phyloP scores from a whole-genome alignment of 2,888 invertebrate species.

The Geophilus truncorum region DNA sequence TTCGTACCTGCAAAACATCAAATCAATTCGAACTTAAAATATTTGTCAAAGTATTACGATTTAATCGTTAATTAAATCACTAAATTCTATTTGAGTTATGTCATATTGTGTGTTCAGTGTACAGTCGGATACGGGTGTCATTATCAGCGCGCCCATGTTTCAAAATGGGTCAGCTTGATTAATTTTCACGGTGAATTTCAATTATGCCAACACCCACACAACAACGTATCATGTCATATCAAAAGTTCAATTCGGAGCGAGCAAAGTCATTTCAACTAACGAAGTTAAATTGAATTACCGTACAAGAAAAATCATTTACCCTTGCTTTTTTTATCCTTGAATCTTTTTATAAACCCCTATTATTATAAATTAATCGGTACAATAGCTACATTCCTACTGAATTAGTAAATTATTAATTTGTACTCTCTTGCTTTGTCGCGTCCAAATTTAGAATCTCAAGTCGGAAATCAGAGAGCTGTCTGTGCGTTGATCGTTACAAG shows the following conservation, averaged over 20 bases:
- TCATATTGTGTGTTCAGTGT: background rate
- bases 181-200: slow-evolving; percentile 11
- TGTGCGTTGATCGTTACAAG: background rate
- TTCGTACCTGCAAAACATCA: background rate
- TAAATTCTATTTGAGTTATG: background rate
- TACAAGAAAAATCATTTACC: background rate
- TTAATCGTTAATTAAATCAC: background rate
- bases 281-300: background rate
- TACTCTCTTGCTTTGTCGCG: background rate
- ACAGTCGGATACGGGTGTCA: background rate
- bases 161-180: background rate
- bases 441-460: background rate
- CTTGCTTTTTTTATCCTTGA: background rate
- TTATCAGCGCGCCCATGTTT: background rate
- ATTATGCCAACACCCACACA: background rate
- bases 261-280: background rate
- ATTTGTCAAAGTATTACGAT: background rate
- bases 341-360: too few species aligned
- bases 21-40: background rate
- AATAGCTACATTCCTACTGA: background rate
- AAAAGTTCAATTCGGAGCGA: background rate
- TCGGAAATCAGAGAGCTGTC: background rate
- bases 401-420: background rate
- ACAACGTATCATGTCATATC: too few species aligned
- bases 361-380: too few species aligned